Conservation (phyloP, 2,888 invertebrate genomes). For the Belgica antarctica region DNA sequence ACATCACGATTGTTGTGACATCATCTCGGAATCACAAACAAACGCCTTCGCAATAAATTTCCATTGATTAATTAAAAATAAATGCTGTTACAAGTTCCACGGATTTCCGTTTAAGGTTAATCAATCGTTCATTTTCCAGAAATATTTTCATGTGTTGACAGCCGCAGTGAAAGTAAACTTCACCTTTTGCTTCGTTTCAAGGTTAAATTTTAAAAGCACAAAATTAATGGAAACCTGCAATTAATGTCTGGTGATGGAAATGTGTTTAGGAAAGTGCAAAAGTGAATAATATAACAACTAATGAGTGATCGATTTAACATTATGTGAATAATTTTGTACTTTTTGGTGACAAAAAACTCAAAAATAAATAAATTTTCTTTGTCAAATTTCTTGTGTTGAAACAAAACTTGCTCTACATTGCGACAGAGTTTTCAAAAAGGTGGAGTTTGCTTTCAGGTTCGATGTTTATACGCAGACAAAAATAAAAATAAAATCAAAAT, state of each 20-base stretch:
- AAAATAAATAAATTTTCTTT: background rate
- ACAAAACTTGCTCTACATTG: conserved; percentile 32
- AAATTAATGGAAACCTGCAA: conserved; percentile 42
- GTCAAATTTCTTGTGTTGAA: conserved; percentile 47
- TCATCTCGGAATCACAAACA: too few relatives aligned
- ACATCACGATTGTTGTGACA: too few relatives aligned
- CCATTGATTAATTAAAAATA: too few relatives aligned
- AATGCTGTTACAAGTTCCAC: too few relatives aligned
- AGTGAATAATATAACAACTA: conserved; percentile 44
- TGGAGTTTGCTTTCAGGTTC: conserved; percentile 55
- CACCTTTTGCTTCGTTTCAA: conserved; percentile 53
- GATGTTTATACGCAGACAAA: conserved; percentile 5
- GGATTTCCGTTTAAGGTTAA: too few relatives aligned
- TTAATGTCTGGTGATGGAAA: conserved; percentile 18
- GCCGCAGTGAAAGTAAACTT: conserved; percentile 55
- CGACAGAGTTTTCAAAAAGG: conserved; percentile 54
- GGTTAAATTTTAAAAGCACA: conserved; percentile 45
- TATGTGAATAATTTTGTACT: conserved; percentile 31
- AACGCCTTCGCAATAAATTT: too few relatives aligned
- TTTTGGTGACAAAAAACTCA: background rate
- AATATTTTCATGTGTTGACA: too few relatives aligned
- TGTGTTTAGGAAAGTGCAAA: conserved; percentile 21
- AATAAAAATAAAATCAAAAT: conserved; percentile 1
- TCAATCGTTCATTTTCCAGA: too few relatives aligned
- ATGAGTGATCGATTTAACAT: conserved; percentile 47